A percentile compares a stretch with the other conserved stretches of the same genome.
Evolutionary conservation across 2,888 invertebrate genomes (phyloP).

Genomic region (Acleris cristana): DNA sequence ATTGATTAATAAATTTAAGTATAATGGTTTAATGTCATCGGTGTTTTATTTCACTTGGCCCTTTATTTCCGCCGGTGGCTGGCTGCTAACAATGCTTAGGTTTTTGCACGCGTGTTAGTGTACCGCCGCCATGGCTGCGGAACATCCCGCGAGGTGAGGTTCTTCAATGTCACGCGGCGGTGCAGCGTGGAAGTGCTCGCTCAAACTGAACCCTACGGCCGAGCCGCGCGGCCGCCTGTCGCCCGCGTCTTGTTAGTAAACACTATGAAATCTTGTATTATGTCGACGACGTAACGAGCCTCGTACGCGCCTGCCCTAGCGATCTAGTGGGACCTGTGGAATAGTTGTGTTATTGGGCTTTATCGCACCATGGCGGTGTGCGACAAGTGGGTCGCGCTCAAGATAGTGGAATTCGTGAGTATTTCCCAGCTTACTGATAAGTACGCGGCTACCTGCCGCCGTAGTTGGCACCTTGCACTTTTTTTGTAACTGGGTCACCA

Average conservation of each 20-base stretch:
- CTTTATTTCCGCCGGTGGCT: slow-evolving; percentile 42
- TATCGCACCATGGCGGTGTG: slow-evolving; percentile 70
- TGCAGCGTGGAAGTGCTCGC: slow-evolving; percentile 57
- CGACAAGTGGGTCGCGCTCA: slow-evolving; percentile 83
- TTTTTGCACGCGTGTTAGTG: slow-evolving; percentile 34
- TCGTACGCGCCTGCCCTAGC: slow-evolving; percentile 23
- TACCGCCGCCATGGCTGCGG: slow-evolving; percentile 17
- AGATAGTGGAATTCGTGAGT: slow-evolving; percentile 82
- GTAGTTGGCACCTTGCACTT: neutral
- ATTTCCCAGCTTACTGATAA: slow-evolving; percentile 41
- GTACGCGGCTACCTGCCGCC: slow-evolving; percentile 5
- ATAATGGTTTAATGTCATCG: slow-evolving; percentile 70
- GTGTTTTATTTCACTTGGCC: slow-evolving; percentile 67
- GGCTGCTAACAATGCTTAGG: slow-evolving; percentile 19
- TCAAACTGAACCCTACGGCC: slow-evolving; percentile 66
- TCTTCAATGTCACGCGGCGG: slow-evolving; percentile 64
- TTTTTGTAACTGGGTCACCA: neutral
- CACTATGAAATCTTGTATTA: slow-evolving; percentile 45
- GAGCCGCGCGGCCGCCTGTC: slow-evolving; percentile 63
- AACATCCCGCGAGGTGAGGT: slow-evolving; percentile 41
- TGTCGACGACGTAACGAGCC: slow-evolving; percentile 51
- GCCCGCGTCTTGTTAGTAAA: slow-evolving; percentile 42
- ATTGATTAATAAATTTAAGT: slow-evolving; percentile 82
- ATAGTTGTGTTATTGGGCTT: slow-evolving; percentile 41
- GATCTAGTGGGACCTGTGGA: slow-evolving; percentile 14